These are phyloP conservation scores for Scomber japonicus DNA, from an alignment of 2,113 vertebrate genomes.

Conservation along the genomic window DNA sequence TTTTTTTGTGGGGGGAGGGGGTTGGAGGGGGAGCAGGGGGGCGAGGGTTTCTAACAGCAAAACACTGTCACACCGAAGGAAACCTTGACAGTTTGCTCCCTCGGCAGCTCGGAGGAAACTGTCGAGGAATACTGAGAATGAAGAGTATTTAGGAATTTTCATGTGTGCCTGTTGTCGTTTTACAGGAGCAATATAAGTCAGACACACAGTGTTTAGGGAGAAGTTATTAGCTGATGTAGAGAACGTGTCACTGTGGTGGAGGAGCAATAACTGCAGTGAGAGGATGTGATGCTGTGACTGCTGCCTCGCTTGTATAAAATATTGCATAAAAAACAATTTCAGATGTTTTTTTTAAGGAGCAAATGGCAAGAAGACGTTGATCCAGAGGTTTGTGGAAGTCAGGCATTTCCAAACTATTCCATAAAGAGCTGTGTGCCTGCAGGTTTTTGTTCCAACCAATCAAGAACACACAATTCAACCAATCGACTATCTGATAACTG, in stretches of 20 bases:
- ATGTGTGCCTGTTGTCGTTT: slow-evolving; percentile 52
- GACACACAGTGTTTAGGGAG: slow-evolving; percentile 38
- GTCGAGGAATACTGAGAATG: not conserved
- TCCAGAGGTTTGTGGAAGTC: not conserved
- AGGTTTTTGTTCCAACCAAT: too few relatives aligned
- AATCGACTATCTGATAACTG: too few relatives aligned
- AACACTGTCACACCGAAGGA: not conserved
- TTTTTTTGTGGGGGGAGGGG: not conserved
- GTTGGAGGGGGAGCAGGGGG: too few relatives aligned
- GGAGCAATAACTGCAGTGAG: slow-evolving; percentile 12
- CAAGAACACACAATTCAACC: too few relatives aligned
- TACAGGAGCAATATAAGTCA: slow-evolving; percentile 15
- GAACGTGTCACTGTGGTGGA: not conserved
- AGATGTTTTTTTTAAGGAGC: not conserved
- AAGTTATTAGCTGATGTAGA: slow-evolving; percentile 17
- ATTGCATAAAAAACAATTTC: not conserved
- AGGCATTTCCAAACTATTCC: too few relatives aligned
- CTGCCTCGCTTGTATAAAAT: not conserved
- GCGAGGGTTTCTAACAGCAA: not conserved
- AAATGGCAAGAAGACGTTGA: not conserved
- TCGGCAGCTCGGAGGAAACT: not conserved
- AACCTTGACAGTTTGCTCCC: not conserved
- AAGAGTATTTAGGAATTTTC: slow-evolving; percentile 8
- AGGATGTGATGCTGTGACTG: not conserved
- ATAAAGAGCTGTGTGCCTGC: too few relatives aligned